Evolutionary conservation across 2,113 vertebrate genomes (phyloP).

Genomic region (Mystacornis crossleyi): DNA sequence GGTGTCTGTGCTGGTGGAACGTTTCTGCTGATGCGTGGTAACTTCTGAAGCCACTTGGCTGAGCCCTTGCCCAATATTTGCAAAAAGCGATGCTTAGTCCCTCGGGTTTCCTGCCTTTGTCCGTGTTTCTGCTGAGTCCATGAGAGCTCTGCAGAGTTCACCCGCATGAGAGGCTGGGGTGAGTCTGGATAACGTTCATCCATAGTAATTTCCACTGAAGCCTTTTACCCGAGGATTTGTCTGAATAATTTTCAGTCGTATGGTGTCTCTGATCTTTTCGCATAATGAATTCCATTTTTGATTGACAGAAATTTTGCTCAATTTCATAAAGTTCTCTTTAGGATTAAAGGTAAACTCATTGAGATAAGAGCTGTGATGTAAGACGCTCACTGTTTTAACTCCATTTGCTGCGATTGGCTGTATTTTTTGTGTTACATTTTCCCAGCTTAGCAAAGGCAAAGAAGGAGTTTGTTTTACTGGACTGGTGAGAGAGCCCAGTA

Average conservation of each 20-base stretch:
- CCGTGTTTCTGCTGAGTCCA: fast-evolving
- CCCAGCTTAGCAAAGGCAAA: not conserved
- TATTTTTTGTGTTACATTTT: not conserved
- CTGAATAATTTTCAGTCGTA: not conserved
- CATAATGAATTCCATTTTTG: not conserved
- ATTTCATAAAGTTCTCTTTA: not conserved
- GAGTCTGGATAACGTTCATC: not conserved
- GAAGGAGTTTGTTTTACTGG: not conserved
- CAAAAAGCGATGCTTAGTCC: not conserved
- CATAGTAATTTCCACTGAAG: not conserved
- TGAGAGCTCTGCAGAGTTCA: not conserved
- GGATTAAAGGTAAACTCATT: not conserved
- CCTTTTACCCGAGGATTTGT: not conserved
- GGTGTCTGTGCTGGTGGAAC: not conserved
- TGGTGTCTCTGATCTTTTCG: not conserved
- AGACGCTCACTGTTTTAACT: not conserved
- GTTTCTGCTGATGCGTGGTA: fast-evolving
- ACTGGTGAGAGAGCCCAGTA: too few relatives aligned
- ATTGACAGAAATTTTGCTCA: not conserved
- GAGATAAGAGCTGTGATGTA: not conserved
- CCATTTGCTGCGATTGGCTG: not conserved
- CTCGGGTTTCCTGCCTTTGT: not conserved
- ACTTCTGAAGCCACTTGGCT: fast-evolving
- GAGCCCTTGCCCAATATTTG: not conserved
- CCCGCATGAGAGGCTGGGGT: not conserved